Percentiles rank a stretch among this genome's conserved stretches.
Conservation (phyloP, 2,113 vertebrate genomes). For the Tachuris rubrigastra region DNA sequence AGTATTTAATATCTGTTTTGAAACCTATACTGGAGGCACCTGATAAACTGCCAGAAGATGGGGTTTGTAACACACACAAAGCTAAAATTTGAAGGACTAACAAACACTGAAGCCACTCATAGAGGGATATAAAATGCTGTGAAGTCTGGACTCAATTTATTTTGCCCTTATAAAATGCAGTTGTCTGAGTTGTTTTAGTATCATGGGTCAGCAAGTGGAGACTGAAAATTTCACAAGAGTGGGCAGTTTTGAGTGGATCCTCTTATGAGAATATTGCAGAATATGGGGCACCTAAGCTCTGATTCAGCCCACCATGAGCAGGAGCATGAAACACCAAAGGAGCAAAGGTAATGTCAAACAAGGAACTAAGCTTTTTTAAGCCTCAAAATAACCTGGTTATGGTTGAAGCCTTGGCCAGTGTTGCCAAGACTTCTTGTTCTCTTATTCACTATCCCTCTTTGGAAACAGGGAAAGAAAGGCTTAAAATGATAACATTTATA, state of each 20-base stretch:
- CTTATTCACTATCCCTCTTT: not conserved
- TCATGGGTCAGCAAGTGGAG: not conserved
- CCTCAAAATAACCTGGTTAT: not conserved
- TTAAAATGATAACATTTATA: not conserved
- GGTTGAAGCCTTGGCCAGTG: not conserved
- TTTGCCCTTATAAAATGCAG: conserved; percentile 1
- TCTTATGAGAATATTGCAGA: not conserved
- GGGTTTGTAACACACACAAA: conserved; percentile 45
- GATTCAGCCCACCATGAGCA: not conserved
- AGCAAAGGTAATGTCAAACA: not conserved
- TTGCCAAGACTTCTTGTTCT: not conserved
- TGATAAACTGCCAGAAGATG: conserved; percentile 54
- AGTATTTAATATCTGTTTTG: conserved; percentile 45
- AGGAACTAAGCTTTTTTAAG: not conserved
- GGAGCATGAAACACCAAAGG: not conserved
- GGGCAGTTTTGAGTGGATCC: not conserved
- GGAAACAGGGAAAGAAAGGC: not conserved
- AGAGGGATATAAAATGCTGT: not conserved
- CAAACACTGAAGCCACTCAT: not conserved
- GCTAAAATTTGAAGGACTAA: conserved; percentile 13
- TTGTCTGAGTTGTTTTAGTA: not conserved
- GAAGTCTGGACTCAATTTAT: conserved; percentile 11
- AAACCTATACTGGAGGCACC: not conserved
- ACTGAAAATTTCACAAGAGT: not conserved
- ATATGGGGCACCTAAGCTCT: not conserved